Percentiles rank a stretch among this genome's conserved stretches.
Evolutionary conservation across 2,888 invertebrate species (phyloP).

Genomic region (Coleophora deauratella): DNA sequence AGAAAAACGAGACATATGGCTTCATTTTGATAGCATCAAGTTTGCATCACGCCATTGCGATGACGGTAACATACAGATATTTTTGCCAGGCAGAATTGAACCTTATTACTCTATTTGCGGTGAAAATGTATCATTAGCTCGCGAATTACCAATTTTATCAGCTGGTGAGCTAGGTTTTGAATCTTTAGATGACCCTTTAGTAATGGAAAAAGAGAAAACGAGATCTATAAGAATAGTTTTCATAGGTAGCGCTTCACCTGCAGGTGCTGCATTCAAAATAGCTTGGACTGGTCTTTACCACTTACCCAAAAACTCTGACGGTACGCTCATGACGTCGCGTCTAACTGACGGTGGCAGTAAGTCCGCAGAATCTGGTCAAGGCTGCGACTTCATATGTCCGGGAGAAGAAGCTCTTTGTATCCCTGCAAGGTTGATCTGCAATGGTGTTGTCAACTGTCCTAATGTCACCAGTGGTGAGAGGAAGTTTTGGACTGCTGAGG

Average conservation of each 20-base stretch:
- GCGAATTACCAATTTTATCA: constrained; percentile 85
- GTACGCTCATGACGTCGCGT: constrained; percentile 84
- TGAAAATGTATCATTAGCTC: constrained; percentile 86
- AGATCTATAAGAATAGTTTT: constrained; percentile 81
- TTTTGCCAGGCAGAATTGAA: constrained; percentile 80
- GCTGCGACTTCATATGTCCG: constrained; percentile 91
- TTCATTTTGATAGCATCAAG: constrained; percentile 90
- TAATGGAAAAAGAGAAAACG: constrained; percentile 75
- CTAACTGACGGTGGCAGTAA: constrained; percentile 76
- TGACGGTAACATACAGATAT: constrained; percentile 89
- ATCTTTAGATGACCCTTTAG: constrained; percentile 67
- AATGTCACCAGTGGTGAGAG: constrained; percentile 75
- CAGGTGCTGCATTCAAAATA: constrained; percentile 88
- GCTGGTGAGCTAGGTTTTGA: constrained; percentile 83
- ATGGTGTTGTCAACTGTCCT: constrained; percentile 91
- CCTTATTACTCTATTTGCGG: constrained; percentile 89
- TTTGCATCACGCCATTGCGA: constrained; percentile 90
- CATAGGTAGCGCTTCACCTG: constrained; percentile 84
- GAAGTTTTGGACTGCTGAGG: constrained; percentile 63
- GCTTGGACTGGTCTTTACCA: constrained; percentile 94
- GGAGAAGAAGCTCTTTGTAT: constrained; percentile 89
- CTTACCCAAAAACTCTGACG: constrained; percentile 87
- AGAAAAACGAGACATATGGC: constrained; percentile 87
- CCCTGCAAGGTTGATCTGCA: constrained; percentile 87
- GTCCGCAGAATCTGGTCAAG: constrained; percentile 52